Evolutionary conservation across 2,113 vertebrate species (phyloP).

Genomic region (Egretta garzetta): DNA sequence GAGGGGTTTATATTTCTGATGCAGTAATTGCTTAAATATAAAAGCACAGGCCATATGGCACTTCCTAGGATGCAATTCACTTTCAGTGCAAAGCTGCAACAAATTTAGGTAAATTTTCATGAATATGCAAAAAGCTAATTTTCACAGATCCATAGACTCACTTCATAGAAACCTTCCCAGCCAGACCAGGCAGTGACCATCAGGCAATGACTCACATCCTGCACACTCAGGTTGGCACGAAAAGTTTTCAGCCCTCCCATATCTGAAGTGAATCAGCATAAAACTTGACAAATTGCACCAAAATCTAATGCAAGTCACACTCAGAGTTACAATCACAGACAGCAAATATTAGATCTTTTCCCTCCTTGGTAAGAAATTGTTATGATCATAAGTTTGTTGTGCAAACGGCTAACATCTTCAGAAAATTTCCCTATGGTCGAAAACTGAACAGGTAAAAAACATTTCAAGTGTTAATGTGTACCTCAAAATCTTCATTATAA

Average conservation of each 20-base stretch:
- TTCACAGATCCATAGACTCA: not conserved
- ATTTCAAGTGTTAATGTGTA: not conserved
- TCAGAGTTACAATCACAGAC: not conserved
- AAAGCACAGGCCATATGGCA: not conserved
- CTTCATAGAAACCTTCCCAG: not conserved
- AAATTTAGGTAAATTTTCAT: slow-evolving; percentile 18
- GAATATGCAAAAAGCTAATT: not conserved
- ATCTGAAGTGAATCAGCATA: not conserved
- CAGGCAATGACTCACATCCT: not conserved
- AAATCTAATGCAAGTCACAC: not conserved
- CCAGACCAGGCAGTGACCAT: slow-evolving; percentile 16
- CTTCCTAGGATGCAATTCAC: not conserved
- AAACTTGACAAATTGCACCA: not conserved
- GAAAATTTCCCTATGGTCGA: not conserved
- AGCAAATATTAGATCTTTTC: not conserved
- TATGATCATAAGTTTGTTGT: not conserved
- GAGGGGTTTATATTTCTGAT: not conserved
- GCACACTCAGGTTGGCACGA: not conserved
- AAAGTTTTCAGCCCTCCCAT: not conserved
- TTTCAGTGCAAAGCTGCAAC: not conserved
- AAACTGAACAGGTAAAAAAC: not conserved
- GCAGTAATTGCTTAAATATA: not conserved
- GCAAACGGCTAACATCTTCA: not conserved
- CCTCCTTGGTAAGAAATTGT: not conserved
- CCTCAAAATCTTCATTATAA: not conserved